A percentile compares a stretch with the other conserved stretches of the same genome.
phyloP scores from a whole-genome alignment of 2,888 invertebrate species.

The Dyspetes luteomarginatus region DNA sequence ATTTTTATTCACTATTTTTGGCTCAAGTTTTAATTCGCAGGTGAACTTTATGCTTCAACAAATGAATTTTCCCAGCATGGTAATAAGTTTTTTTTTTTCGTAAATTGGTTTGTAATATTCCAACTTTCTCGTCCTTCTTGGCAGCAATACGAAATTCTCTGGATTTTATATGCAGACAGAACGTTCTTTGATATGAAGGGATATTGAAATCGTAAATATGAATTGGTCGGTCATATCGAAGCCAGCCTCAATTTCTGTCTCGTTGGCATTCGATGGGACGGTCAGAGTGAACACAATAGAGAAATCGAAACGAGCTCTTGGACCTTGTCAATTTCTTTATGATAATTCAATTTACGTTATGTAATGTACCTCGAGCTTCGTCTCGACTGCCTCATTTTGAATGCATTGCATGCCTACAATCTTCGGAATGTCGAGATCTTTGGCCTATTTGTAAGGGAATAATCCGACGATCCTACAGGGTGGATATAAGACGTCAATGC shows the following conservation, averaged over 20 bases:
- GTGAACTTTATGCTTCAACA: neutral
- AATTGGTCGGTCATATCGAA: constrained; percentile 43
- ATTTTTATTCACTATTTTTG: too few relatives aligned
- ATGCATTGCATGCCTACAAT: constrained; percentile 29
- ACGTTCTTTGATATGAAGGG: constrained; percentile 46
- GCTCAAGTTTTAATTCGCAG: neutral
- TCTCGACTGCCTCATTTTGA: neutral
- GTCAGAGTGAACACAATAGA: constrained; percentile 66
- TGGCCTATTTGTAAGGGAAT: constrained; percentile 42
- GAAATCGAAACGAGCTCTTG: constrained; percentile 48
- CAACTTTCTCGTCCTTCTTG: constrained; percentile 17
- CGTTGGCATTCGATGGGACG: constrained; percentile 73
- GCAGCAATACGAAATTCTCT: constrained; percentile 63
- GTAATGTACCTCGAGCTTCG: constrained; percentile 18
- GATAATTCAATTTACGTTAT: constrained; percentile 77
- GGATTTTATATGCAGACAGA: constrained; percentile 70
- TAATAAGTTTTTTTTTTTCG: neutral
- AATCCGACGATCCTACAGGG: constrained; percentile 28
- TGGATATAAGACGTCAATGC: constrained; percentile 39
- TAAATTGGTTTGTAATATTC: neutral
- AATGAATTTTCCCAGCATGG: neutral
- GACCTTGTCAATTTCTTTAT: constrained; percentile 76
- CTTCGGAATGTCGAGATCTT: constrained; percentile 10
- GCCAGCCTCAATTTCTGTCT: constrained; percentile 70
- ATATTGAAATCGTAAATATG: constrained; percentile 57